phyloP scores from a whole-genome alignment of 2,888 invertebrate genomes.

The Drosophila antonietae region DNA sequence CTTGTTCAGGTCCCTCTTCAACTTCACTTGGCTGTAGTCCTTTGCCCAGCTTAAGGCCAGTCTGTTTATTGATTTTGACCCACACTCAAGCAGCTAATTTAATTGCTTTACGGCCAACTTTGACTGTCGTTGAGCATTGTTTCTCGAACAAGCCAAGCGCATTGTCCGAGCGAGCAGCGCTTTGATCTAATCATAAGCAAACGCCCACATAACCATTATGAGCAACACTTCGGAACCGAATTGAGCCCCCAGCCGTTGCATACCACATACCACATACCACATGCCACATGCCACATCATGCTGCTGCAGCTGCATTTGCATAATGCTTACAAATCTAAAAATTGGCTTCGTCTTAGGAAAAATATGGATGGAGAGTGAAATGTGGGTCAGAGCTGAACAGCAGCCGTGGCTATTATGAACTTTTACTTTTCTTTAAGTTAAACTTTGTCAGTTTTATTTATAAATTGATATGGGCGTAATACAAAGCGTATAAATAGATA shows the following conservation, averaged over 20 bases:
- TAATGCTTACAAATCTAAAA: constrained; percentile 46
- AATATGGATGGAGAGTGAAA: constrained; percentile 19
- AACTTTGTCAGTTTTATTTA: constrained; percentile 35
- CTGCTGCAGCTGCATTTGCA: constrained; percentile 67
- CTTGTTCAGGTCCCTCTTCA: constrained; percentile 13
- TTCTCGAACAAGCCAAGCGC: constrained; percentile 12
- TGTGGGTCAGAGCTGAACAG: constrained; percentile 69
- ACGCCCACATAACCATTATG: constrained; percentile 21
- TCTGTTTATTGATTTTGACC: constrained; percentile 46
- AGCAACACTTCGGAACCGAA: constrained; percentile 4
- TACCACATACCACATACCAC: constrained; percentile 5
- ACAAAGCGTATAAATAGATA: constrained; percentile 32
- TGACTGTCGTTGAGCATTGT: constrained; percentile 14
- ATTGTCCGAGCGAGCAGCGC: constrained; percentile 12
- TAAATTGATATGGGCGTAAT: constrained; percentile 53
- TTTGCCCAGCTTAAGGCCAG: constrained; percentile 12
- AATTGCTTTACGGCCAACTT: constrained; percentile 38
- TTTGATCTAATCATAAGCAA: constrained; percentile 21
- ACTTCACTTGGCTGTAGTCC: constrained; percentile 17
- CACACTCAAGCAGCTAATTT: constrained; percentile 21
- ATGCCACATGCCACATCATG: constrained; percentile 7
- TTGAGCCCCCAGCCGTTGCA: not conserved
- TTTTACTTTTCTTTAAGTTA: constrained; percentile 59
- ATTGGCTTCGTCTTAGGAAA: constrained; percentile 5
- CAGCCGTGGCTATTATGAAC: constrained; percentile 46